Evolutionary conservation across 2,888 invertebrate species (phyloP), one percentile per base, ranked within the genome.

Genomic region (Sialis fuliginosa): DNA sequence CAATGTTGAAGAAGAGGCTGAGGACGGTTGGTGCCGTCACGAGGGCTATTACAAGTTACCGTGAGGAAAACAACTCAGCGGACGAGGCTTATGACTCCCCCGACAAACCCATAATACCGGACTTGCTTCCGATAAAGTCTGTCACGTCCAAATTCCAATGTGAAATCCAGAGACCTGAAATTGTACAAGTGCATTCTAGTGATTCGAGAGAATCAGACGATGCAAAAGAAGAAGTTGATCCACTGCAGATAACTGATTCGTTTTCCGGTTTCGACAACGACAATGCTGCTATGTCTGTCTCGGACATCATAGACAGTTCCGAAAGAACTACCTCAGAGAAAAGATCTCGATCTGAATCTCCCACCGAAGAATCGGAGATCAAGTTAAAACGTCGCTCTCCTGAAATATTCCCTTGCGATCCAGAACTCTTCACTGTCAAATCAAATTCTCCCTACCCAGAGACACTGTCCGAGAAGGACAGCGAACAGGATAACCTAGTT

Each of bases 21-120:
- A 56, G 79, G 42, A 77, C 77, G 44, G 76, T 77, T n/a, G 79
- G 79, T 48, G 79, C 79, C 48, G 74, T 79, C 39, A 80, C 79
- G 10, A 62, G 80, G 48, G 75, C 77, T 12, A 72, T 75, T 45
- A 65, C 75, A 9, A 73, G 67, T 55, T 67, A 65, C 48, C 67
- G 72, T 57, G 59, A 60, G 41, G 53, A 55, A 45, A 46, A 44
- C 34, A 46, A 48, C 39, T 12, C 40, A 35, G 45, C 44, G 12
- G 48, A 34, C 32, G 44, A 48, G 33, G 45, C 42, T 13, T 44
- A 44, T 8, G 39, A 34, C 12, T 42, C 48, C 9, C 34, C 48
- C 49, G 39, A 32, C 31, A 61, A 60, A 54, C 55, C 55, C 13
- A 57, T 60, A 33, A 62, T 65, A 46, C 65, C 66, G 22, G 65